Percentiles rank a stretch among this genome's conserved stretches.
Conservation (phyloP, 2,113 vertebrate species). For the Sapajus apella region DNA sequence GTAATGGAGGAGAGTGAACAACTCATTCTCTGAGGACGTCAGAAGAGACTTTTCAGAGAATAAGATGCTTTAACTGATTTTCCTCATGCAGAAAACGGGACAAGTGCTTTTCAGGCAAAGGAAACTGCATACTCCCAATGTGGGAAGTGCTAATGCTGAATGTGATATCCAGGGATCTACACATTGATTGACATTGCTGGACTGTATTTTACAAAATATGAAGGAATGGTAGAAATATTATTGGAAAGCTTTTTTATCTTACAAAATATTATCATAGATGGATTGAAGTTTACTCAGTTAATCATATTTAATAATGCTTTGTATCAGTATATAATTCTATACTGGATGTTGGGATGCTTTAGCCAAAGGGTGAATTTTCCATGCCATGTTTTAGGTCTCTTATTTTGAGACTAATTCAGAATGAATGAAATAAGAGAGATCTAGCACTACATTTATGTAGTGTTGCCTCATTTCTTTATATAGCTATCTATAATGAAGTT, state of each 20-base stretch:
- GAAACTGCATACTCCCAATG: not conserved
- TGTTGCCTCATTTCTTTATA: conserved; percentile 55
- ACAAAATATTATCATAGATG: not conserved
- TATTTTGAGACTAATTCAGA: conserved; percentile 39
- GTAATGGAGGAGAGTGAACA: not conserved
- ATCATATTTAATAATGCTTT: not conserved
- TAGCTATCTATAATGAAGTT: conserved; percentile 42
- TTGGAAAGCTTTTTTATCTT: not conserved
- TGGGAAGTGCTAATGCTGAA: not conserved
- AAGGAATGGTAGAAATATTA: not conserved
- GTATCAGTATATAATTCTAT: not conserved
- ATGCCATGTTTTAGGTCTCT: not conserved
- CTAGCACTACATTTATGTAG: not conserved
- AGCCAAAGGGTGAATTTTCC: conserved; percentile 25
- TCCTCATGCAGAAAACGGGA: not conserved
- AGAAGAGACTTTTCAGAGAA: not conserved
- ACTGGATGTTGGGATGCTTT: not conserved
- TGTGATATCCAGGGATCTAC: not conserved
- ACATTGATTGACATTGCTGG: not conserved
- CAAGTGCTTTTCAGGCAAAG: not conserved
- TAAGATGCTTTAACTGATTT: not conserved
- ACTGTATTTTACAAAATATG: not conserved
- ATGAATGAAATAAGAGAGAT: conserved; percentile 20
- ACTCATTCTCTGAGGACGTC: not conserved
- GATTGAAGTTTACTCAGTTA: not conserved